Conservation (phyloP, 2,888 invertebrate species). For the Patella caerulea region DNA sequence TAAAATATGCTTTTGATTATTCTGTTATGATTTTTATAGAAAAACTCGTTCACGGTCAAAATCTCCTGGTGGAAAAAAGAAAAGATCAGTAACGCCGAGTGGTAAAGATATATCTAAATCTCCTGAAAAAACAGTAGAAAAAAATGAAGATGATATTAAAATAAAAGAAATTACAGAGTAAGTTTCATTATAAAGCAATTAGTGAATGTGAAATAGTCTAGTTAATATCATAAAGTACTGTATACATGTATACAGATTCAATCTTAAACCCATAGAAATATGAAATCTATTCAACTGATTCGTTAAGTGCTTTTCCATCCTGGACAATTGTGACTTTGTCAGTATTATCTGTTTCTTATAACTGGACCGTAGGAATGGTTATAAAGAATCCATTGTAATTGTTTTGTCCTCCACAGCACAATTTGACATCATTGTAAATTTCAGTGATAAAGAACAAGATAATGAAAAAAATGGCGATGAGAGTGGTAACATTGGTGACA, state of each 20-base stretch:
- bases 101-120: constrained; percentile 8
- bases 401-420: too few species aligned
- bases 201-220: too few species aligned
- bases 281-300: too few species aligned
- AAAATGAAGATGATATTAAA: constrained; percentile 22
- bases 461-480: constrained; percentile 32
- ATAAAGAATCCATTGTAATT: neutral
- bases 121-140: constrained; percentile 13
- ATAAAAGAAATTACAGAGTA: too few species aligned
- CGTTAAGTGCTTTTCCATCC: too few species aligned
- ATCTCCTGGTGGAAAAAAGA: constrained; percentile 20
- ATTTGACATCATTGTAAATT: too few species aligned
- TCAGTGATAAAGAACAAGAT: neutral
- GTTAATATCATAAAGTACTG: too few species aligned
- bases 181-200: too few species aligned
- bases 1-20: too few species aligned
- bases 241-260: too few species aligned
- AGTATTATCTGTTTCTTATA: neutral
- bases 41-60: constrained; percentile 16
- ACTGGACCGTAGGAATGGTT: neutral
- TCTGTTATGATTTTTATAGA: neutral
- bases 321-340: neutral
- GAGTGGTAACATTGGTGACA: constrained; percentile 30
- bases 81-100: constrained; percentile 18
- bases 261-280: too few species aligned